phyloP scores from a whole-genome alignment of 1,140 invertebrate species.

The Armadillidium nasatum region DNA sequence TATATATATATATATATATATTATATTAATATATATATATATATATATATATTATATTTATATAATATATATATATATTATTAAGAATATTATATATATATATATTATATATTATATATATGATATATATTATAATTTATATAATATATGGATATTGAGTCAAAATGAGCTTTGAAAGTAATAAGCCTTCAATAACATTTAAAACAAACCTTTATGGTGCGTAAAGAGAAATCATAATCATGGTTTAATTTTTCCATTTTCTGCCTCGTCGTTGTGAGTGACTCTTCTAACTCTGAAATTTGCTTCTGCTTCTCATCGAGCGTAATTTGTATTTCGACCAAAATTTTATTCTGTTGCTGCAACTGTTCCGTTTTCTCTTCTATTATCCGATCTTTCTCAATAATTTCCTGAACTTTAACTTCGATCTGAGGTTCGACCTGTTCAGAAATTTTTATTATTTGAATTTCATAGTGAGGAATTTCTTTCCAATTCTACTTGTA shows the following conservation, averaged over 20 bases:
- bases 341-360: conserved; percentile 49
- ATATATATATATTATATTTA: no score
- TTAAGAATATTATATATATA: no score
- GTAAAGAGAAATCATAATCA: conserved; percentile 20
- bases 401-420: conserved; percentile 48
- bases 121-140: not conserved
- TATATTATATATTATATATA: no score
- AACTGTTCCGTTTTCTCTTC: conserved; percentile 52
- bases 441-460: no score
- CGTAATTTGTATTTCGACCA: conserved; percentile 49
- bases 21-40: no score
- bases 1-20: no score
- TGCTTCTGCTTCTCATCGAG: conserved; percentile 50
- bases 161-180: not conserved
- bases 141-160: not conserved
- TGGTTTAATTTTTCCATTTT: conserved; percentile 22
- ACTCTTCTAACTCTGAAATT: conserved; percentile 46
- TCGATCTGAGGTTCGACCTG: conserved; percentile 50
- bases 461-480: no score
- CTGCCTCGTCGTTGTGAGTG: conserved; percentile 29
- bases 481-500: no score
- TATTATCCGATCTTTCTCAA: conserved; percentile 49
- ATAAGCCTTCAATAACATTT: not conserved
- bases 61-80: no score
- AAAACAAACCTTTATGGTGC: conserved; percentile 14